phyloP scores from a whole-genome alignment of 37 sponge, comb jelly and placozoan genomes.

The Cliona cf. orientalis region DNA sequence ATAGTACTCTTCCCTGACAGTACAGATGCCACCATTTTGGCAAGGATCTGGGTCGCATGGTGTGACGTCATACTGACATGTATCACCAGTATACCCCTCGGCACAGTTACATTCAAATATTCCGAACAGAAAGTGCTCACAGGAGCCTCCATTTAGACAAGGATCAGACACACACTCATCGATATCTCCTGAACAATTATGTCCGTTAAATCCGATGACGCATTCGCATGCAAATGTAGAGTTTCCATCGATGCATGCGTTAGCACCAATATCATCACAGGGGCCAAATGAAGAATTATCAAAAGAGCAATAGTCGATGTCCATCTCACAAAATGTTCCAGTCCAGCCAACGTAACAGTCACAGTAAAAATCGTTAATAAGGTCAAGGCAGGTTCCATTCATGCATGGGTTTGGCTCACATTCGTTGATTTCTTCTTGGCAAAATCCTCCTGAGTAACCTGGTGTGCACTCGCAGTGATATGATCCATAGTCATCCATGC shows the following conservation, averaged over 20 bases:
- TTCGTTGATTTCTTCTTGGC: constrained; percentile 64
- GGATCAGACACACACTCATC: constrained; percentile 41
- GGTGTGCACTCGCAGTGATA: constrained; percentile 46
- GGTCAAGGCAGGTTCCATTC: constrained; percentile 48
- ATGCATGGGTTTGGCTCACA: constrained; percentile 39
- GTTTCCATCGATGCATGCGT: constrained; percentile 26
- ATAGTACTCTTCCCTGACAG: no score
- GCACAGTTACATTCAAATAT: constrained; percentile 43
- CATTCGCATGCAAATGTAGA: constrained; percentile 48
- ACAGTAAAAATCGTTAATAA: constrained; percentile 41
- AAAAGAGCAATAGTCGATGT: constrained; percentile 79
- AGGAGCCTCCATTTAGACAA: constrained; percentile 34
- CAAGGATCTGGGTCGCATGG: constrained; percentile 60
- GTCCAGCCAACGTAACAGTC: constrained; percentile 68
- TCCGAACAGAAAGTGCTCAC: constrained; percentile 18
- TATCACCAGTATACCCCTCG: constrained; percentile 27
- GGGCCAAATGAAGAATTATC: no score
- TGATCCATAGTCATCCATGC: constrained; percentile 33
- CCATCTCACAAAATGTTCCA: constrained; percentile 56
- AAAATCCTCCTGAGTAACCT: constrained; percentile 64
- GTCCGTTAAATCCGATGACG: constrained; percentile 39
- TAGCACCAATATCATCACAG: constrained; percentile 27
- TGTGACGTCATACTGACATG: constrained; percentile 29
- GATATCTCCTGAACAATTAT: constrained; percentile 28
- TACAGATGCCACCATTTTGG: constrained; percentile 41